Percentiles rank a stretch among this genome's conserved stretches.
Conservation (phyloP, 2,797 vertebrate species). For the Dromococcyx pavoninus region DNA sequence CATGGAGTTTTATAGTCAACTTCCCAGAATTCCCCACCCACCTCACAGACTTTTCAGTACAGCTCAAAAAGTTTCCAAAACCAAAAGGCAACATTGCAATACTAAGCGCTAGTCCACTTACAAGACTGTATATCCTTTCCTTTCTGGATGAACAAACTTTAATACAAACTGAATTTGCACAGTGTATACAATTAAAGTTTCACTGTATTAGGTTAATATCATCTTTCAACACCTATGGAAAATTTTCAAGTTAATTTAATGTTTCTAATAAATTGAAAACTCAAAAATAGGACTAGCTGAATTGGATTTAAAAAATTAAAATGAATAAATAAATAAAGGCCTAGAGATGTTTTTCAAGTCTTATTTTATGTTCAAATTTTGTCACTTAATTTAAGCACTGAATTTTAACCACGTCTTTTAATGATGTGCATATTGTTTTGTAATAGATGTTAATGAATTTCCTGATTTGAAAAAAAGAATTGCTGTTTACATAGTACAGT, state of each 20-base stretch:
- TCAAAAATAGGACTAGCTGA: background rate
- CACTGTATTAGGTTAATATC: background rate
- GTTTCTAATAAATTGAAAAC: background rate
- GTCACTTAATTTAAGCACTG: background rate
- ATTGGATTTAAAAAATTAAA: background rate
- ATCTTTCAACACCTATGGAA: background rate
- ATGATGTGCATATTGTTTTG: background rate
- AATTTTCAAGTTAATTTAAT: background rate
- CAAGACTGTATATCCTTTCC: background rate
- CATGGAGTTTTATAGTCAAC: background rate
- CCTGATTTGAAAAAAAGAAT: background rate
- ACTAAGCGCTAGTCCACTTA: background rate
- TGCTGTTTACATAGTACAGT: background rate
- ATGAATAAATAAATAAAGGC: background rate
- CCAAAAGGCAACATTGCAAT: background rate
- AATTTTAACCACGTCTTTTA: background rate
- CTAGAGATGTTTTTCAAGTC: background rate
- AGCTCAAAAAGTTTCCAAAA: background rate
- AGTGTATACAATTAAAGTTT: background rate
- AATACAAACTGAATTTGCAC: background rate
- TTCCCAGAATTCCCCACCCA: conserved; percentile 7
- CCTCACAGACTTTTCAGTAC: background rate
- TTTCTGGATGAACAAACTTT: background rate
- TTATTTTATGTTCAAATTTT: background rate
- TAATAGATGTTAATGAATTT: conserved; percentile 1